phyloP scores from a whole-genome alignment of 1,140 invertebrate genomes.

The Drosophila kanapiae region DNA sequence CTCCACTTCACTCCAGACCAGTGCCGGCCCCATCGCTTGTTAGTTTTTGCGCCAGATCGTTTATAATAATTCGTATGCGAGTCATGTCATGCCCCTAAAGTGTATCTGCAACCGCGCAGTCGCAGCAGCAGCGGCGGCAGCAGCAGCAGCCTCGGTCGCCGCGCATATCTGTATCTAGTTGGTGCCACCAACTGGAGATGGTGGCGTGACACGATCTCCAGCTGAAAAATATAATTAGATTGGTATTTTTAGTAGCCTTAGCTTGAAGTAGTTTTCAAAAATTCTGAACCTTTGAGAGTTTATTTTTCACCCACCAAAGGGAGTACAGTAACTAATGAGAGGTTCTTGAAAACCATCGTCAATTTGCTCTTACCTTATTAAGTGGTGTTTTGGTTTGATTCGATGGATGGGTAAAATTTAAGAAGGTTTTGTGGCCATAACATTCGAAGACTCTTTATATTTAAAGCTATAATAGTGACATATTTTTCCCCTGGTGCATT shows the following conservation, averaged over 20 bases:
- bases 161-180: conserved; percentile 81
- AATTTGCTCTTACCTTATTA: no score
- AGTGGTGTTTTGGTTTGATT: no score
- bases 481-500: no score
- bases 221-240: not conserved
- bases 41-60: conserved; percentile 84
- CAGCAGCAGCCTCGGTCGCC: conserved; percentile 42
- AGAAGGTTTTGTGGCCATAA: no score
- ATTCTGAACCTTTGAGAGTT: no score
- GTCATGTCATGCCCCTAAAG: conserved; percentile 84
- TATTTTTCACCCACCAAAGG: not conserved
- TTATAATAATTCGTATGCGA: conserved; percentile 84
- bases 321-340: no score
- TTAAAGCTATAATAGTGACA: no score
- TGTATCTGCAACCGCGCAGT: conserved; percentile 79
- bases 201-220: conserved; percentile 17
- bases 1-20: conserved; percentile 31
- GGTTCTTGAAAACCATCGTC: no score
- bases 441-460: no score
- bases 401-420: no score
- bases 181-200: conserved; percentile 21
- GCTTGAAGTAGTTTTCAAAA: not conserved
- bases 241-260: not conserved
- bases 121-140: conserved; percentile 23
- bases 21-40: conserved; percentile 67